phyloP scores from a whole-genome alignment of 2,113 vertebrate species.

The Larimichthys crocea region DNA sequence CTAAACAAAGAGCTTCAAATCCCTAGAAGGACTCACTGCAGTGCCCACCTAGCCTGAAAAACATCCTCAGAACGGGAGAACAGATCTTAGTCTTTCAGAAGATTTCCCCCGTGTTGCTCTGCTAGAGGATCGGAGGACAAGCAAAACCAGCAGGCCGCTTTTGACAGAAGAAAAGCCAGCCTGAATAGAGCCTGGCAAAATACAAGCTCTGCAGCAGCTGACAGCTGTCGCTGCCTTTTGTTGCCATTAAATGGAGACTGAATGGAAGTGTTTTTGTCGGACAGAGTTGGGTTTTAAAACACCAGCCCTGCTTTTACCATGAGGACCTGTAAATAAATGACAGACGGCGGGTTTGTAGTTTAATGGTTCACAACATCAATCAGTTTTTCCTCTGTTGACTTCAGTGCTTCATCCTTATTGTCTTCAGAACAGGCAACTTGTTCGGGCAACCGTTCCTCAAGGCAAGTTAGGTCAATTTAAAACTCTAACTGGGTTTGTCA shows the following conservation, averaged over 20 bases:
- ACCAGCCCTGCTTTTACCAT: conserved; percentile 2
- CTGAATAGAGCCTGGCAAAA: conserved; percentile 71
- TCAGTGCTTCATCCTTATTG: background rate
- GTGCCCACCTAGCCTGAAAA: conserved; percentile 31
- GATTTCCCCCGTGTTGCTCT: conserved; percentile 46
- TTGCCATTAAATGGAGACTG: conserved; percentile 50
- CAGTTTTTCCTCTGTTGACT: background rate
- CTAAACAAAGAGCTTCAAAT: conserved; percentile 63
- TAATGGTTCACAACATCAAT: background rate
- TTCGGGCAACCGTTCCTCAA: background rate
- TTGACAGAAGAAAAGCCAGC: conserved; percentile 61
- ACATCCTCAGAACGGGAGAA: conserved; percentile 21
- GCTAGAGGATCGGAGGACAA: conserved; percentile 53
- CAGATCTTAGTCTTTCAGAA: conserved; percentile 41
- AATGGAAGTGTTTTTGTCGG: conserved; percentile 56
- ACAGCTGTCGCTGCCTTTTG: conserved; percentile 79
- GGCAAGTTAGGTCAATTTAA: background rate
- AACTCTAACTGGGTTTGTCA: background rate
- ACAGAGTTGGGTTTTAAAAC: conserved; percentile 51
- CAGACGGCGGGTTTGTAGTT: background rate
- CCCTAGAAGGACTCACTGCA: conserved; percentile 49
- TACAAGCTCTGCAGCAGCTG: conserved; percentile 66
- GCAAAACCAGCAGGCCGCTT: conserved; percentile 62
- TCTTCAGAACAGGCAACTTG: background rate
- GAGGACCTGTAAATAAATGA: conserved; percentile 6